Percentiles rank a stretch among this genome's conserved stretches.
phyloP scores from a whole-genome alignment of 2,797 vertebrate species.

The Eulemur mongoz region DNA sequence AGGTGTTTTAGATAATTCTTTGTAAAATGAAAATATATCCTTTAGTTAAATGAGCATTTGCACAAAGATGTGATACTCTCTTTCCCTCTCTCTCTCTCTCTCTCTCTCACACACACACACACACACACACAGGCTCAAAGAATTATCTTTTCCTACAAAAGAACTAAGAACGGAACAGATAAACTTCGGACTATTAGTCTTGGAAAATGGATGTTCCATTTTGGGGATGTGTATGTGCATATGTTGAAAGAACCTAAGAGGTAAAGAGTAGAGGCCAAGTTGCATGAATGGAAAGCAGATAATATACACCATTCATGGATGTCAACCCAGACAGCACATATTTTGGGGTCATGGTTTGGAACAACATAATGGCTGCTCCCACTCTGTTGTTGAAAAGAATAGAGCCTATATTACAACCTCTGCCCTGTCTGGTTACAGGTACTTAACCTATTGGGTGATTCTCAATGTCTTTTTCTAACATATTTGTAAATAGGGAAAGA shows the following conservation, averaged over 20 bases:
- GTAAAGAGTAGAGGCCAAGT: neutral
- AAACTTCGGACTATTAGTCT: neutral
- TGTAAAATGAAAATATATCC: neutral
- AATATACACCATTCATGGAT: neutral
- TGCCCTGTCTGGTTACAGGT: neutral
- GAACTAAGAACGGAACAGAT: neutral
- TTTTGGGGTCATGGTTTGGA: neutral
- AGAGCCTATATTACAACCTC: neutral
- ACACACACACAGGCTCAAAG: neutral
- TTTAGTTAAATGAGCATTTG: conserved; percentile 27
- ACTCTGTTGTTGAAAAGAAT: neutral
- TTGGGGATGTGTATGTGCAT: neutral
- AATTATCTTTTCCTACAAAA: neutral
- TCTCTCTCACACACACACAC: neutral
- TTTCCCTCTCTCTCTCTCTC: neutral
- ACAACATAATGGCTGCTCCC: neutral
- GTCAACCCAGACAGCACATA: neutral
- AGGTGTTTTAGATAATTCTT: neutral
- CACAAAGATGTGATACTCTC: neutral
- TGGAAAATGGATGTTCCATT: neutral
- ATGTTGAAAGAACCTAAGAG: neutral
- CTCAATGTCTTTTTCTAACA: neutral
- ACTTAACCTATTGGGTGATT: neutral
- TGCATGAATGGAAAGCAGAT: neutral
- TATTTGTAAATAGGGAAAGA: conserved; percentile 49